phyloP scores from a whole-genome alignment of 2,888 invertebrate genomes.

The Leucophora obtusa region DNA sequence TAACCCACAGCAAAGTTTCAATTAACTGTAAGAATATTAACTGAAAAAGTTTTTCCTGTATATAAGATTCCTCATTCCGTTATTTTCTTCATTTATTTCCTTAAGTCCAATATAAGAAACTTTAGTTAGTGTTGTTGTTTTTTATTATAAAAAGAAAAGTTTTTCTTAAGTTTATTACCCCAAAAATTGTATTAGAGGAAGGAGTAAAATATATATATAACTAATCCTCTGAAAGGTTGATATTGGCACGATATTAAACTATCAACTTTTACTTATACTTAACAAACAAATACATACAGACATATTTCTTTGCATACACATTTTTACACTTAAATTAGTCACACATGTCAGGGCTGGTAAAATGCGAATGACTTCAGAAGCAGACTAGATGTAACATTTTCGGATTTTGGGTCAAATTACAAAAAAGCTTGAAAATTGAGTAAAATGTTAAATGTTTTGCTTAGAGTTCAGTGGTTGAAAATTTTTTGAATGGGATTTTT shows the following conservation, averaged over 20 bases:
- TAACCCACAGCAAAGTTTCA: slow-evolving; percentile 49
- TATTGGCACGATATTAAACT: slow-evolving; percentile 53
- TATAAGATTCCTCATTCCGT: slow-evolving; percentile 6
- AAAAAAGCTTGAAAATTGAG: too few species aligned
- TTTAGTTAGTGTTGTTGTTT: slow-evolving; percentile 23
- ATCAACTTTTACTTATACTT: slow-evolving; percentile 30
- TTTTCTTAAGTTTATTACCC: slow-evolving; percentile 41
- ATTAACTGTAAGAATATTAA: slow-evolving; percentile 57
- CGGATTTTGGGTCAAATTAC: too few species aligned
- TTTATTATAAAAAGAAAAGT: slow-evolving; percentile 27
- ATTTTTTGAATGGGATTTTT: too few species aligned
- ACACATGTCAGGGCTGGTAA: too few species aligned
- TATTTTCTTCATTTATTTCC: slow-evolving; percentile 13
- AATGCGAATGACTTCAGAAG: too few species aligned
- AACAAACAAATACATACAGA: background rate
- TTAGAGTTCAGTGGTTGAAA: too few species aligned
- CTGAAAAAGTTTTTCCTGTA: slow-evolving; percentile 25
- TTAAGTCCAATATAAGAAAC: slow-evolving; percentile 44
- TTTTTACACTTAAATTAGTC: background rate
- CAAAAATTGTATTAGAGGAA: slow-evolving; percentile 1
- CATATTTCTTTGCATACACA: background rate
- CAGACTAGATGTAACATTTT: too few species aligned
- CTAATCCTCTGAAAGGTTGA: slow-evolving; percentile 40
- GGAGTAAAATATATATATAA: background rate
- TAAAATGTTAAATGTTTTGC: too few species aligned